A percentile compares a stretch with the other conserved stretches of the same genome.
Conservation (phyloP, 2,888 invertebrate species). For the Listrodromus nycthemerus region DNA sequence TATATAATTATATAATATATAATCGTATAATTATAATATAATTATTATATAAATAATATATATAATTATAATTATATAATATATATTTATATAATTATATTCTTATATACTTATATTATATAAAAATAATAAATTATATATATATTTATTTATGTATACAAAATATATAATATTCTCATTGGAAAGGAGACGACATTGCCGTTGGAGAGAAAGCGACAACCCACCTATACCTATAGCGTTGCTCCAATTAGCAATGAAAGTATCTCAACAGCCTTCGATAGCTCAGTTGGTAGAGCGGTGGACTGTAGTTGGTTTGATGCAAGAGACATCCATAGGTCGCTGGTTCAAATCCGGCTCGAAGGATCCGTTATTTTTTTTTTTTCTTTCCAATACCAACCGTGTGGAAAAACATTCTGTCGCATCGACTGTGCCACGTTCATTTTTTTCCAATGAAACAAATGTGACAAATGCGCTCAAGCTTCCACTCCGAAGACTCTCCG, state of each 20-base stretch:
- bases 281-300: constrained; percentile 85
- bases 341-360: constrained; percentile 84
- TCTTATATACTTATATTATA: no score
- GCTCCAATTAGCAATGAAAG: constrained; percentile 36
- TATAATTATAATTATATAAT: no score
- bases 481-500: not conserved
- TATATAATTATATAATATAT: no score
- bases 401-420: not conserved
- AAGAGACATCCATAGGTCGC: constrained; percentile 79
- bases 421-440: not conserved
- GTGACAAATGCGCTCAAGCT: not conserved
- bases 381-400: not conserved
- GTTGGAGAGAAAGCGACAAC: not conserved
- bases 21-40: no score
- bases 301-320: constrained; percentile 84
- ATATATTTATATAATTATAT: no score
- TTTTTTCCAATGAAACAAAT: not conserved
- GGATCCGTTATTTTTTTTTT: constrained; percentile 81
- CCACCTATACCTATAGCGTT: constrained; percentile 8
- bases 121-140: no score
- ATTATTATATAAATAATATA: no score
- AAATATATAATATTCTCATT: no score
- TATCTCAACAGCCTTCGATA: constrained; percentile 82
- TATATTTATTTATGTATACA: no score
- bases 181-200: constrained; percentile 24